A percentile compares a stretch with the other conserved stretches of the same genome.
Evolutionary conservation across 2,113 vertebrate species (phyloP).

Genomic region (Pipa parva): DNA sequence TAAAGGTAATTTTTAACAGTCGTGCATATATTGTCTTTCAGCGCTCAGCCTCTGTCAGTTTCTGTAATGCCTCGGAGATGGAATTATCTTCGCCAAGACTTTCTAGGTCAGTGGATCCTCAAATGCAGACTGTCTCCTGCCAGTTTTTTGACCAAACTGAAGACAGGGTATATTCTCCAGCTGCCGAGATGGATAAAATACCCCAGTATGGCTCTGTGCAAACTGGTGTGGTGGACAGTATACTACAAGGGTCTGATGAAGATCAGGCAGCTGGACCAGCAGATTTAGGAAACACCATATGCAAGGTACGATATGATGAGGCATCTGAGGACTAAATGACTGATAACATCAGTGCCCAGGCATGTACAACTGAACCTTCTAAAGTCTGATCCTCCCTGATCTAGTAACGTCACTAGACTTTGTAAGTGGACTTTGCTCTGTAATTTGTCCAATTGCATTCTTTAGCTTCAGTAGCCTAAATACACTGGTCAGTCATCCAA

Average conservation of each 20-base stretch:
- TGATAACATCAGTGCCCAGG: background rate
- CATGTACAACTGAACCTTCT: no score
- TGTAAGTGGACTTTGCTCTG: no score
- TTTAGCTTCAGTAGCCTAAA: no score
- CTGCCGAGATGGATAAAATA: slow-evolving; percentile 55
- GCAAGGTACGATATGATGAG: slow-evolving; percentile 62
- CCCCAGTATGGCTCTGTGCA: slow-evolving; percentile 48
- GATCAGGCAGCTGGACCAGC: slow-evolving; percentile 46
- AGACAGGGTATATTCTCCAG: slow-evolving; percentile 50
- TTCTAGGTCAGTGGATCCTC: slow-evolving; percentile 43
- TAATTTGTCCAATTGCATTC: no score
- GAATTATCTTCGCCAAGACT: slow-evolving; percentile 59
- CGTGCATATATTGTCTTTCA: slow-evolving; percentile 19
- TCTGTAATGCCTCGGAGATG: slow-evolving; percentile 61
- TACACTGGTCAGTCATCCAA: no score
- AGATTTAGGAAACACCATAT: slow-evolving; percentile 57
- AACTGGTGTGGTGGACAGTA: slow-evolving; percentile 47
- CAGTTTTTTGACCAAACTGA: slow-evolving; percentile 38
- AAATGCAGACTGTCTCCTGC: slow-evolving; percentile 47
- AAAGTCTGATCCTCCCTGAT: no score
- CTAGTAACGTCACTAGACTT: no score
- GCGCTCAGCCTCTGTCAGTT: slow-evolving; percentile 59
- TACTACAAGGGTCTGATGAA: slow-evolving; percentile 50
- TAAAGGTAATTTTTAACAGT: slow-evolving; percentile 29
- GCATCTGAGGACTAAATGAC: background rate